Percentiles rank a stretch among this genome's conserved stretches.
Conservation (phyloP, 2,113 vertebrate species). For the Pantherophis guttatus region DNA sequence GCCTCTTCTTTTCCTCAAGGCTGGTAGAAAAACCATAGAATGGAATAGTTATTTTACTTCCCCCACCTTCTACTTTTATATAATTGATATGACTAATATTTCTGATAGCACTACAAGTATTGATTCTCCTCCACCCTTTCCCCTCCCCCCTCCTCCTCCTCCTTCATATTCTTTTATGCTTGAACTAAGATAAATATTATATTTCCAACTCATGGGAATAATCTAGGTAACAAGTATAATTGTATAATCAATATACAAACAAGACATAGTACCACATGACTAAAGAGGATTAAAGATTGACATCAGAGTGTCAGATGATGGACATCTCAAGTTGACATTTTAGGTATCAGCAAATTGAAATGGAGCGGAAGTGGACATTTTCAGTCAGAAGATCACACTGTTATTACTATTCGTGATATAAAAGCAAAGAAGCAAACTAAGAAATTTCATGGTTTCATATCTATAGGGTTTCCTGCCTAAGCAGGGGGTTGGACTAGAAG, state of each 20-base stretch:
- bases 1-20: neutral
- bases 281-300: neutral
- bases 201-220: neutral
- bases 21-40: neutral
- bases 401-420: neutral
- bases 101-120: neutral
- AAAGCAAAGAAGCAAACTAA: neutral
- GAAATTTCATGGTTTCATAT: neutral
- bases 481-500: too few species aligned
- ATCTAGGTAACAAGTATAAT: neutral
- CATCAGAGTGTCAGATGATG: neutral
- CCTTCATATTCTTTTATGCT: neutral
- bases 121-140: neutral
- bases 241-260: neutral
- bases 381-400: neutral
- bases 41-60: neutral
- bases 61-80: neutral
- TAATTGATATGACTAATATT: neutral
- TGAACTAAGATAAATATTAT: neutral
- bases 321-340: neutral
- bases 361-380: neutral
- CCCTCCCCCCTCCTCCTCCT: too few species aligned
- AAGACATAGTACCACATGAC: neutral
- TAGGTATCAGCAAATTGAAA: neutral
- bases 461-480: too few species aligned